Evolutionary conservation across 2,797 vertebrate genomes (phyloP).

Genomic region (Peromyscus aztecus): DNA sequence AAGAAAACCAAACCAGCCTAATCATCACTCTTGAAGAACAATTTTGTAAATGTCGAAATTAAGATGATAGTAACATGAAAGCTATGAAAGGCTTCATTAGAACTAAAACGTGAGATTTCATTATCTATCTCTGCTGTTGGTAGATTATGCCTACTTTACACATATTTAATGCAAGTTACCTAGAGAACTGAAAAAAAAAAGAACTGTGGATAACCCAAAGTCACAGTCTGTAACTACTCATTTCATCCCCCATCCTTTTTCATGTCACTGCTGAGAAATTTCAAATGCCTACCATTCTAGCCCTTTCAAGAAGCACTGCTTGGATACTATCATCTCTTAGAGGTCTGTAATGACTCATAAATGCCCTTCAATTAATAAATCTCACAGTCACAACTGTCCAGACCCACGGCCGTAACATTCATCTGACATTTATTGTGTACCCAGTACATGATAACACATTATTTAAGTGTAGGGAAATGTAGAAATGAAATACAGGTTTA

Average conservation of each 20-base stretch:
- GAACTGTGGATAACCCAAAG: slow-evolving; percentile 24
- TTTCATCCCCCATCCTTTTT: not conserved
- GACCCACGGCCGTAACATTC: not conserved
- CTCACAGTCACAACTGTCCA: not conserved
- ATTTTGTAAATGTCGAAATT: slow-evolving; percentile 41
- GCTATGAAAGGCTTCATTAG: not conserved
- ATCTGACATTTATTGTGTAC: not conserved
- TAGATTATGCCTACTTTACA: slow-evolving; percentile 6
- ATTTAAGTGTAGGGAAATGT: not conserved
- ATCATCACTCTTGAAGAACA: not conserved
- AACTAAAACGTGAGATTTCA: slow-evolving; percentile 26
- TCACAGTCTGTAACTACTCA: not conserved
- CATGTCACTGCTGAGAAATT: slow-evolving; percentile 37
- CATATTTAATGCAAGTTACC: not conserved
- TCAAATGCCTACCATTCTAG: not conserved
- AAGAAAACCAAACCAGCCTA: not conserved
- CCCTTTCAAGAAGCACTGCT: not conserved
- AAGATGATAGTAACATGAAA: not conserved
- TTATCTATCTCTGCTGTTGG: not conserved
- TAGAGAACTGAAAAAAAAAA: not conserved
- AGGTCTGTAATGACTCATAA: not conserved
- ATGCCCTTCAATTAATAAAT: slow-evolving; percentile 30
- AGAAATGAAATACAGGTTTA: not conserved
- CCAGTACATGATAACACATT: not conserved
- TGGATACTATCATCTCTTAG: slow-evolving; percentile 1